These are phyloP conservation scores for Scaptodrosophila lebanonensis DNA, from an alignment of 1,140 invertebrate genomes.

Conservation along the genomic window DNA sequence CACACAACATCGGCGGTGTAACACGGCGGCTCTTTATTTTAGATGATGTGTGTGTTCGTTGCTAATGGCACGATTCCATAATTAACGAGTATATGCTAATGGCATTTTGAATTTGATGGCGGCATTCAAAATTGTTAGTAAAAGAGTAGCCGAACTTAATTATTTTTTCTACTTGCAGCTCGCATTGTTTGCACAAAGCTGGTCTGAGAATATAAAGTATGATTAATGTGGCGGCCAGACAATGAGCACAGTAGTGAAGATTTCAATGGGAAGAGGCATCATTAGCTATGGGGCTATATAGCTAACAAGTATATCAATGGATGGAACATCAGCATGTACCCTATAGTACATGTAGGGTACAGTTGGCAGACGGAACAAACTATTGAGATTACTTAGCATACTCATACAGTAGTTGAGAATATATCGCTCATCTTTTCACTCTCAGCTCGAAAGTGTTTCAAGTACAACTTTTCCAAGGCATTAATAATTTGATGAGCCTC, in stretches of 20 bases:
- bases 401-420: no score
- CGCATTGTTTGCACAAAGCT: conserved; percentile 52
- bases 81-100: conserved; percentile 69
- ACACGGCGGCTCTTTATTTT: conserved; percentile 59
- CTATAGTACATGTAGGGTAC: no score
- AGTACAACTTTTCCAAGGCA: conserved; percentile 29
- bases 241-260: conserved; percentile 46
- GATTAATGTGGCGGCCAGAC: conserved; percentile 65
- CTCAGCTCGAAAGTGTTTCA: conserved; percentile 33
- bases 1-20: conserved; percentile 49
- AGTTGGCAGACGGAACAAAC: no score
- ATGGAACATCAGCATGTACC: no score
- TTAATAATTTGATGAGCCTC: conserved; percentile 58
- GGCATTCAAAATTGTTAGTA: no score
- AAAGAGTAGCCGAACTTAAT: no score
- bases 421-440: conserved; percentile 3
- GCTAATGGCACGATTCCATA: conserved; percentile 58
- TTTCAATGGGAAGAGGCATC: conserved; percentile 51
- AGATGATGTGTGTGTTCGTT: no score
- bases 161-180: no score
- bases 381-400: no score
- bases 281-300: conserved; percentile 48
- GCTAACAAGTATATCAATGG: conserved; percentile 28
- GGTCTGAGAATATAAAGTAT: conserved; percentile 54
- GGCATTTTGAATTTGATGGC: conserved; percentile 69